Percentiles rank a stretch among this genome's conserved stretches.
These are phyloP conservation scores for Lasioglossum calceatum DNA, from an alignment of 2,888 invertebrate species.

Conservation along the genomic window DNA sequence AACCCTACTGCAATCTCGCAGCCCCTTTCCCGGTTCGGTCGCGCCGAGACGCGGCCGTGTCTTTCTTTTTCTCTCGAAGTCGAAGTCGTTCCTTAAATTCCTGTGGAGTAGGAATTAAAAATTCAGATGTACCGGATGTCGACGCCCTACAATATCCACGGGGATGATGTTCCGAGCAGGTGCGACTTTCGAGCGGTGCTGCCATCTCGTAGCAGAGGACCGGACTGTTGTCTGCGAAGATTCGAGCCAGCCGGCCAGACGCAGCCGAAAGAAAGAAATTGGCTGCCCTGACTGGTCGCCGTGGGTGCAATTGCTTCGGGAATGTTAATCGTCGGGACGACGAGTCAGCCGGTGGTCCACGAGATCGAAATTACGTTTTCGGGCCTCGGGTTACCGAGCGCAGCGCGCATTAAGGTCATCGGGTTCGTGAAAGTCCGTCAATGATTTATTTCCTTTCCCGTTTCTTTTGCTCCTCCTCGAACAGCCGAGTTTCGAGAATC, in stretches of 20 bases:
- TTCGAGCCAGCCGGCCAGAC: background rate
- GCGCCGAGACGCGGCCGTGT: background rate
- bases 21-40: background rate
- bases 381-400: constrained; percentile 52
- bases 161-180: constrained; percentile 45
- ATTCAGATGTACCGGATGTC: background rate
- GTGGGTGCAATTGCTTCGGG: constrained; percentile 81
- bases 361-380: constrained; percentile 76
- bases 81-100: background rate
- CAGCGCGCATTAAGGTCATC: constrained; percentile 64
- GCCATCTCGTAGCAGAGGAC: constrained; percentile 61
- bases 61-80: background rate
- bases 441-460: constrained; percentile 39
- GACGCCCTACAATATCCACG: constrained; percentile 60
- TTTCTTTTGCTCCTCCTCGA: background rate
- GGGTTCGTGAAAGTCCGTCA: constrained; percentile 52
- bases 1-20: constrained; percentile 25
- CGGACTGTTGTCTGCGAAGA: constrained; percentile 18
- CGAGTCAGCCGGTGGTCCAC: constrained; percentile 78
- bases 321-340: constrained; percentile 79
- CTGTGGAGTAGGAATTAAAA: background rate
- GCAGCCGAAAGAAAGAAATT: constrained; percentile 74
- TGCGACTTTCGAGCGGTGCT: constrained; percentile 68
- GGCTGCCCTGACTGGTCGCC: constrained; percentile 70
- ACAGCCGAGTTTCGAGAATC: background rate